Percentiles rank a stretch among this genome's conserved stretches.
Evolutionary conservation across 92 coral and sea anemone genomes (phyloP).

Genomic region (Montipora capitata): DNA sequence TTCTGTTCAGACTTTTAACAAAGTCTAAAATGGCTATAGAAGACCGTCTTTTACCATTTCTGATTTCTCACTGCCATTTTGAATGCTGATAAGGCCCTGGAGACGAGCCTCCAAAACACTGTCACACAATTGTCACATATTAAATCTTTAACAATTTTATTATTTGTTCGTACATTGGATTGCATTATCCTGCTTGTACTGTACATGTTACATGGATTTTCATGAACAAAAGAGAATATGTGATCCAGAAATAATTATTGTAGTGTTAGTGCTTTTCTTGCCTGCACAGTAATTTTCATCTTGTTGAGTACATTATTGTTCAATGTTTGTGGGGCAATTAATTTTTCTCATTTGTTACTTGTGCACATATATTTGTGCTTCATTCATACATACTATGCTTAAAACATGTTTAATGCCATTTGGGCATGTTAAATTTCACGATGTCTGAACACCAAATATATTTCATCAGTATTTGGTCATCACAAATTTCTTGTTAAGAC

Average conservation of each 20-base stretch:
- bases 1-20: neutral
- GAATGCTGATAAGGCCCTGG: neutral
- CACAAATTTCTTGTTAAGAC: constrained; percentile 2
- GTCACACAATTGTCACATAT: too few relatives aligned
- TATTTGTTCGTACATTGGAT: too few relatives aligned
- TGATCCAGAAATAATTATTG: neutral
- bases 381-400: constrained; percentile 16
- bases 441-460: neutral
- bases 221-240: neutral
- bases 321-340: constrained; percentile 28
- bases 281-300: neutral
- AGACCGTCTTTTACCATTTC: constrained; percentile 4
- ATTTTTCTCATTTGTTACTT: constrained; percentile 21
- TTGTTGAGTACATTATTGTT: neutral
- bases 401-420: constrained; percentile 7
- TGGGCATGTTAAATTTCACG: too few relatives aligned
- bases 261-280: neutral
- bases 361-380: constrained; percentile 2
- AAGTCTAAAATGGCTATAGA: neutral
- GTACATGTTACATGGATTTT: constrained; percentile 3
- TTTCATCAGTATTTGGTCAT: neutral
- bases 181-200: constrained; percentile 1
- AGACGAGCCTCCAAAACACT: too few relatives aligned
- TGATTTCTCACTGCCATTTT: constrained; percentile 1
- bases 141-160: too few relatives aligned